phyloP scores from a whole-genome alignment of 2,797 vertebrate species.

The Monodelphis domestica region DNA sequence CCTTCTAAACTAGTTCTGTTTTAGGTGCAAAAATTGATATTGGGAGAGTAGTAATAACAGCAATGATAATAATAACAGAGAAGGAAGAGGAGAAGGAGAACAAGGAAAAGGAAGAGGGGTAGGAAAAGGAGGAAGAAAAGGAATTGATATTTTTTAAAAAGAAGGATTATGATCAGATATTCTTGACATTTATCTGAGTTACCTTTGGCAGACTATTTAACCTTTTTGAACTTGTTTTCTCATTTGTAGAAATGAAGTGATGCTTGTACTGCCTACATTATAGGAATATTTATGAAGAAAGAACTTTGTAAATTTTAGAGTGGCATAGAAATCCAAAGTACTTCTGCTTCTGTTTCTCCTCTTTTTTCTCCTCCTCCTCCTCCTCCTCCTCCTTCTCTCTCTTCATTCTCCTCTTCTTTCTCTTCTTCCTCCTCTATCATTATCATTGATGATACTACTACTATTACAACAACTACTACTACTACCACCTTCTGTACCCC shows the following conservation, averaged over 20 bases:
- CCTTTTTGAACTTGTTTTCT: neutral
- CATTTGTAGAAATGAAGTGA: neutral
- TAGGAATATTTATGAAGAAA: neutral
- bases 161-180: neutral
- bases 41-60: no score
- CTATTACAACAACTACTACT: neutral
- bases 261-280: neutral
- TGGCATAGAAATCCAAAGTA: neutral
- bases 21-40: no score
- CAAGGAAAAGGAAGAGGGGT: no score
- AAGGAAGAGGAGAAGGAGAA: no score
- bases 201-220: neutral
- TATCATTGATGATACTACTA: neutral
- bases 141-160: neutral
- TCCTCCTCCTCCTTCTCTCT: neutral
- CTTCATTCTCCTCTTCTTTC: neutral
- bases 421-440: neutral
- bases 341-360: neutral
- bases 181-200: neutral
- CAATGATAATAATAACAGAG: no score
- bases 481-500: no score
- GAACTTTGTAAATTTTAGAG: neutral
- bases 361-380: neutral
- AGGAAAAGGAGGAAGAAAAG: no score
- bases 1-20: no score